Conservation (phyloP, 2,888 invertebrate genomes). For the Sympetrum striolatum region DNA sequence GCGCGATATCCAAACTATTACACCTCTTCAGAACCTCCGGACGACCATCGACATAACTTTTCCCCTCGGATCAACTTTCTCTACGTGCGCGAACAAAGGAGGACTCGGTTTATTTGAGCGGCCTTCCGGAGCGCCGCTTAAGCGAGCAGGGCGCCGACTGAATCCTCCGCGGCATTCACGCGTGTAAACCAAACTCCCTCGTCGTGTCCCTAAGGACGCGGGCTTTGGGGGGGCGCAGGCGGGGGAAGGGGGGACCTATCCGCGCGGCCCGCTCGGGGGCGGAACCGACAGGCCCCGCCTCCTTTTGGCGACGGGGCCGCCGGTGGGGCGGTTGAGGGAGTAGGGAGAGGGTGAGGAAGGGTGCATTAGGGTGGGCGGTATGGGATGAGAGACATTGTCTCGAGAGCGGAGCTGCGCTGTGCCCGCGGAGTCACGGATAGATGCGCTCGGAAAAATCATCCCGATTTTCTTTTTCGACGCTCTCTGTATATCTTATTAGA, state of each 20-base stretch:
- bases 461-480: too few relatives aligned
- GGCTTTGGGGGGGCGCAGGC: neutral
- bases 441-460: neutral
- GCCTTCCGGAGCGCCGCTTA: conserved; percentile 14
- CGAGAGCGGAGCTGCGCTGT: neutral
- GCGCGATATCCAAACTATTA: neutral
- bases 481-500: neutral
- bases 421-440: neutral
- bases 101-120: neutral
- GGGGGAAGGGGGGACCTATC: conserved; percentile 9
- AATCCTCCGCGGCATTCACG: conserved; percentile 34
- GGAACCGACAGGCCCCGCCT: conserved; percentile 21
- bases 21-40: neutral
- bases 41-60: neutral
- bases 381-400: neutral
- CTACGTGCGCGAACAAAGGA: neutral
- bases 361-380: neutral
- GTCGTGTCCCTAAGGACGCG: neutral
- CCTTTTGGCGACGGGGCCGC: neutral
- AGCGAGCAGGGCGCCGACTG: conserved; percentile 29
- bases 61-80: neutral
- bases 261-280: neutral
- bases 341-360: neutral
- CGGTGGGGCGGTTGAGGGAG: neutral
- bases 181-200: conserved; percentile 37